A percentile compares a stretch with the other conserved stretches of the same genome.
Conservation (phyloP, 2,113 vertebrate species). For the Sardina pilchardus region DNA sequence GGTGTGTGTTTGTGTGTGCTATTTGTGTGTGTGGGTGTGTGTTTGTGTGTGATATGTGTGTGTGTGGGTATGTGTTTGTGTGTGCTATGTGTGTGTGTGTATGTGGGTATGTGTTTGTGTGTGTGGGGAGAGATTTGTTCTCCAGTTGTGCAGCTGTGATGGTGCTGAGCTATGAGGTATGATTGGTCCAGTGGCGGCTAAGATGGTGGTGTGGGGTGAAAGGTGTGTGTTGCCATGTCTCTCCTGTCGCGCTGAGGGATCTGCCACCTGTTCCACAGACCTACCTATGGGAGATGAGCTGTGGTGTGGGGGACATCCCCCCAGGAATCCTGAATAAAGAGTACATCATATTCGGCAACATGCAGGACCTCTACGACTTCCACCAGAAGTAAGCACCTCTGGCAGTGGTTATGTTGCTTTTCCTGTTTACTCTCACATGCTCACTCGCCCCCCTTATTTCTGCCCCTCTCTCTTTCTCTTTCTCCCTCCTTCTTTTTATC, state of each 20-base stretch:
- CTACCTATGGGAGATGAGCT: slow-evolving; percentile 99
- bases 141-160: too few species aligned
- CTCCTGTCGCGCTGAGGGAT: not conserved
- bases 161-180: too few species aligned
- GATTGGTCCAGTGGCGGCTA: not conserved
- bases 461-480: not conserved
- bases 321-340: slow-evolving; percentile 96
- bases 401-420: not conserved
- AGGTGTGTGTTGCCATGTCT: not conserved
- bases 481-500: not conserved
- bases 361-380: slow-evolving; percentile 98
- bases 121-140: too few species aligned
- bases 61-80: too few species aligned
- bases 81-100: too few species aligned
- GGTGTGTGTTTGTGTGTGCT: too few species aligned
- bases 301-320: slow-evolving; percentile 96
- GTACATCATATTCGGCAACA: slow-evolving; percentile 97
- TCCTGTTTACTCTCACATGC: not conserved
- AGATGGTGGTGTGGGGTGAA: not conserved
- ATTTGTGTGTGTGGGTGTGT: too few species aligned
- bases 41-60: too few species aligned
- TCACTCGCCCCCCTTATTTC: not conserved
- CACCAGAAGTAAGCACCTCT: slow-evolving; percentile 91
- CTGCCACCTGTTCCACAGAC: slow-evolving; percentile 74
- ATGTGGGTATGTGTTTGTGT: too few species aligned